Evolutionary conservation across 1,140 invertebrate genomes (phyloP), one percentile per base, ranked within the genome.

Genomic region (Pseudomyrmex concolor): DNA sequence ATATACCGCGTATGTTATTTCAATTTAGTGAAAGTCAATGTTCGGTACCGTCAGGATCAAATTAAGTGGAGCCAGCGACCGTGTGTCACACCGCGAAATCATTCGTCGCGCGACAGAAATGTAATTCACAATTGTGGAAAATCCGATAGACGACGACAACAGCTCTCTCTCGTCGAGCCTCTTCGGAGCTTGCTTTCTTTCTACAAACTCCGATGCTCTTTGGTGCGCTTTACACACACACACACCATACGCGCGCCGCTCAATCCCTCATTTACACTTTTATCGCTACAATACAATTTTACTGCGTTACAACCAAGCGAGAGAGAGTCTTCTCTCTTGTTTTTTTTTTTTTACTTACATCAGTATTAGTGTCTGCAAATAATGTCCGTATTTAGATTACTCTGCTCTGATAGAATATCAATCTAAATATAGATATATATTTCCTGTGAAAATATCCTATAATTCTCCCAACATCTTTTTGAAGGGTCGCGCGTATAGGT

Each of bases 61-160:
- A 66, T 80, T 80, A 66, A 80, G 22, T 43, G 19, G 66, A 60
- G 66, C 48, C 25, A 17, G 45, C 76, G 12, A 45, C 62, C 34
- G 64, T 8, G 64, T 8, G 59, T 51, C 10, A 59, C 76, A 59
- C 70, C n/a, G 51, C 13, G 43, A 5, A 17, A 63, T 51, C 43
- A 51, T 57, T 15, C 64, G 76, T 17, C 76, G 76, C 64, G 57
- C 64, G 57, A 80, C 66, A 71, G 54, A 71, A 71, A 70, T 80
- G 76, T 80, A 80, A 80, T 71, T 66, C 51, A 34, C 54, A 71
- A 8, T 60, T 22, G 76, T 45, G 76, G 34, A 78, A 70, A 78
- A 59, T 0, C 51, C 34, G 25, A 55, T 45, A 25, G 25, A 25
- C 25, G 50, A 77, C 76, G 34, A 50, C n/a, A 25, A 76, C n/a